Evolutionary conservation across 2,888 invertebrate genomes (phyloP).

Genomic region (Drosophila tripunctata): DNA sequence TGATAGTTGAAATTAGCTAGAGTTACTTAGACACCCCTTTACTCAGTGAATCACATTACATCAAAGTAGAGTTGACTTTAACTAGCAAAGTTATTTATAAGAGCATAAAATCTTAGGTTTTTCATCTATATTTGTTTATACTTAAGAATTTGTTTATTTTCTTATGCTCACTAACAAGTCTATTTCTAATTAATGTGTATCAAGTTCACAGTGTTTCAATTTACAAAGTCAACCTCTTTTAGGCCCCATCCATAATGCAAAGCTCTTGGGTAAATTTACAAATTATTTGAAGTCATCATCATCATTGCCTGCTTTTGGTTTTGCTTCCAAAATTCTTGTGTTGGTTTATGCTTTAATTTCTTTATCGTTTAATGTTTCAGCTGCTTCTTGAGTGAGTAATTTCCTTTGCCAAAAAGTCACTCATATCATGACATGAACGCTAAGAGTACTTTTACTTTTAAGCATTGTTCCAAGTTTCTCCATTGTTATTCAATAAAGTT

Average conservation of each 20-base stretch:
- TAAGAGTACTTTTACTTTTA: conserved; percentile 19
- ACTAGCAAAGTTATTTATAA: background rate
- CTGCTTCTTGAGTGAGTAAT: conserved; percentile 1
- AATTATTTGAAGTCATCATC: background rate
- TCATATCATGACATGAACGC: background rate
- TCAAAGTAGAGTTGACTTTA: background rate
- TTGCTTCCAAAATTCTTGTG: conserved; percentile 12
- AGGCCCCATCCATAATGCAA: conserved; percentile 32
- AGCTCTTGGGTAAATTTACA: conserved; percentile 29
- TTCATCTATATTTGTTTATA: background rate
- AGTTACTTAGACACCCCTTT: background rate
- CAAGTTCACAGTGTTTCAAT: background rate
- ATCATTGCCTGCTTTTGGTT: conserved; percentile 3
- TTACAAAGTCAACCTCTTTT: background rate
- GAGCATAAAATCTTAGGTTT: background rate
- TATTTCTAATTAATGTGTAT: background rate
- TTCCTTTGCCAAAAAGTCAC: background rate
- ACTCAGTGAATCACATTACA: background rate
- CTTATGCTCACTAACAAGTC: background rate
- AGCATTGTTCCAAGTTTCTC: conserved; percentile 15
- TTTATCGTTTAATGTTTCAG: background rate
- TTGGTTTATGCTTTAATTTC: conserved; percentile 22
- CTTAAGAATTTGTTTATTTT: background rate
- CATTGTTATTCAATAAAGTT: conserved; percentile 9
- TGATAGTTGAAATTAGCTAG: background rate